Percentiles rank a stretch among this genome's conserved stretches.
These are phyloP conservation scores for Leucoraja erinaceus DNA, from an alignment of 2,113 vertebrate genomes.

Conservation along the genomic window DNA sequence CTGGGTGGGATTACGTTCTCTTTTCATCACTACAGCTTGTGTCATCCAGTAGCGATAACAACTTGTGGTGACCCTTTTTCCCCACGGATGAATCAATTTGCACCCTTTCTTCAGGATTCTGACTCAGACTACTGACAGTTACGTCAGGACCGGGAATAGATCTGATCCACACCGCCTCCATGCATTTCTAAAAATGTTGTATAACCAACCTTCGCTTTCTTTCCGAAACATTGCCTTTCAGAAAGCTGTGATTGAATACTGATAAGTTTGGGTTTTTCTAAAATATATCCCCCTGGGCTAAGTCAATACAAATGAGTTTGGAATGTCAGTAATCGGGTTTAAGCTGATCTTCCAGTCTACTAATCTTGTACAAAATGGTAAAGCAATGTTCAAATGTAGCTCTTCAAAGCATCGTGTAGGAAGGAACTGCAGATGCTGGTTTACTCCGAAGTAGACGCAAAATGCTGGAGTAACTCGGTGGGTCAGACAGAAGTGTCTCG, in stretches of 20 bases:
- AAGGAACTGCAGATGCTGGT: too few relatives aligned
- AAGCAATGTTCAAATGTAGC: neutral
- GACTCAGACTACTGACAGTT: slow-evolving; percentile 1
- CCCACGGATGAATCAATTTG: slow-evolving; percentile 1
- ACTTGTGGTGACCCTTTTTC: neutral
- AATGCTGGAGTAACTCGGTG: too few relatives aligned
- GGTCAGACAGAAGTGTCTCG: too few relatives aligned
- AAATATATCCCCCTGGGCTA: neutral
- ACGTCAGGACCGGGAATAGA: neutral
- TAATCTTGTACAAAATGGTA: neutral
- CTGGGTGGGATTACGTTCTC: neutral
- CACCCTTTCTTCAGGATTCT: neutral
- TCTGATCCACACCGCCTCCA: neutral
- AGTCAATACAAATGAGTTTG: neutral
- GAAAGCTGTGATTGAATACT: neutral
- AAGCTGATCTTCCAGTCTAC: too few relatives aligned
- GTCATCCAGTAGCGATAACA: neutral
- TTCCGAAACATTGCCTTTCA: neutral
- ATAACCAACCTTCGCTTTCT: neutral
- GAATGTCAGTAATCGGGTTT: too few relatives aligned
- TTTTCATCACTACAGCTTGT: neutral
- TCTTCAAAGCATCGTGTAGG: too few relatives aligned
- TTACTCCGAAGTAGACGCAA: too few relatives aligned
- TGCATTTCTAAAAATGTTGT: too few relatives aligned
- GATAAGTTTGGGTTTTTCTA: neutral